Base-by-base conservation (phyloP, 2,113 vertebrate species). In the Neogale vison region DNA sequence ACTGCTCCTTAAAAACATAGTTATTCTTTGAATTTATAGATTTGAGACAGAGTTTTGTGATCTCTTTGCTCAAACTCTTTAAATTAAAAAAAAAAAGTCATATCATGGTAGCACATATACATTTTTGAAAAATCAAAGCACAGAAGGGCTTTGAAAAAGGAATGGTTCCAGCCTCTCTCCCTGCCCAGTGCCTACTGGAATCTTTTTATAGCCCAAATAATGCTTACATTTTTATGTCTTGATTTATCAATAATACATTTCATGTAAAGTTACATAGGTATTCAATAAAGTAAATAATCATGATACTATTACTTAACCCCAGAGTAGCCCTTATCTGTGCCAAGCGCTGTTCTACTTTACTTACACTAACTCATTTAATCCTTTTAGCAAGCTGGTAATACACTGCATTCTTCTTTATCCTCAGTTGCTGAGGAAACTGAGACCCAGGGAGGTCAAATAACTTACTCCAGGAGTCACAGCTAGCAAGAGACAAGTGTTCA, bases 81-180 rank as follows among this genome's bases (percentile, higher is more conserved):
- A 81, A 85, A 50, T n/a, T 50, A 50, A 55, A 55, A 29, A 45
- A 42, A 86, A 45, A 42, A 84, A 86, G 67, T 0, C 47, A 9
- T 61, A 17, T 13, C 4, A 1, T 20, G 21, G 61, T 34, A 55
- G n/a, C 55, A 34, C 39, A 61, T 71, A 50, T 4, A 34, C 31
- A 55, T 55, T 50, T 6, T 81, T 81, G 71, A 87, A 80, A 95
- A 96, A 91, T 93, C 47, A 29, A 84, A 93, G 42, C 47, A 81
- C 36, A 86, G 52, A 76, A 55, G 29, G 36, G 3, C 11, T 90
- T 88, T 81, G 17, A 82, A 94, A 55, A 92, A 67, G 18, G 34
- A 71, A 52, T 55, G 36, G 14, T 26, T 47, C 55, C 45, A 10
- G 4, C 18, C 42, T 61, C 14, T 74, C 11, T 31, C 36, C 9